phyloP scores from a whole-genome alignment of 2,888 invertebrate genomes.

The Schizotus pectinicornis region DNA sequence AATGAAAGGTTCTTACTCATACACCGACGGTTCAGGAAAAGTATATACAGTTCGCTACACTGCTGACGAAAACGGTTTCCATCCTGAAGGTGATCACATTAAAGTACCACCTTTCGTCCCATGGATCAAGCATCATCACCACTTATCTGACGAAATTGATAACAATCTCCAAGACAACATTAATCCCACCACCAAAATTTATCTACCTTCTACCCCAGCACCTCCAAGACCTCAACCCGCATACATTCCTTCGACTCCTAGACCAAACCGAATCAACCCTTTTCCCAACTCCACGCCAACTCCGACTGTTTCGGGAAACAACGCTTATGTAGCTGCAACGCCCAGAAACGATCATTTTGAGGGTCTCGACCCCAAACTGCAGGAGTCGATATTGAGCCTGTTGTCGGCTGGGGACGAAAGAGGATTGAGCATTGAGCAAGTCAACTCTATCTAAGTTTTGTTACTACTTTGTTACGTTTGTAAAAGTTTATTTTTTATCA shows the following conservation, averaged over 20 bases:
- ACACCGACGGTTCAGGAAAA: slow-evolving; percentile 58
- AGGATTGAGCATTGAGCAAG: slow-evolving; percentile 2
- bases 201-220: neutral
- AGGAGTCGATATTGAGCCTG: slow-evolving; percentile 10
- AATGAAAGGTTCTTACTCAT: slow-evolving; percentile 58
- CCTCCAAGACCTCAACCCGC: neutral
- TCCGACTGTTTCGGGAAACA: neutral
- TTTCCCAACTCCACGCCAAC: neutral
- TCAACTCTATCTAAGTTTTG: slow-evolving; percentile 9
- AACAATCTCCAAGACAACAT: neutral
- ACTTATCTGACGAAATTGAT: neutral
- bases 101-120: slow-evolving; percentile 47
- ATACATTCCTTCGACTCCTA: no score
- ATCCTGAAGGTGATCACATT: slow-evolving; percentile 44
- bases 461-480: slow-evolving; percentile 1
- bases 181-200: neutral
- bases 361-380: slow-evolving; percentile 4
- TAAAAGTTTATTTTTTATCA: slow-evolving; percentile 6
- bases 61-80: slow-evolving; percentile 58
- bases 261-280: neutral
- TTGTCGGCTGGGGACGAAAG: slow-evolving; percentile 4
- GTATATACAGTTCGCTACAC: slow-evolving; percentile 57
- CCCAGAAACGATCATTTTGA: neutral
- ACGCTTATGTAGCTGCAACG: neutral
- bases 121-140: slow-evolving; percentile 35